phyloP scores from a whole-genome alignment of 2,113 vertebrate genomes.

The Spilogale gracilis region DNA sequence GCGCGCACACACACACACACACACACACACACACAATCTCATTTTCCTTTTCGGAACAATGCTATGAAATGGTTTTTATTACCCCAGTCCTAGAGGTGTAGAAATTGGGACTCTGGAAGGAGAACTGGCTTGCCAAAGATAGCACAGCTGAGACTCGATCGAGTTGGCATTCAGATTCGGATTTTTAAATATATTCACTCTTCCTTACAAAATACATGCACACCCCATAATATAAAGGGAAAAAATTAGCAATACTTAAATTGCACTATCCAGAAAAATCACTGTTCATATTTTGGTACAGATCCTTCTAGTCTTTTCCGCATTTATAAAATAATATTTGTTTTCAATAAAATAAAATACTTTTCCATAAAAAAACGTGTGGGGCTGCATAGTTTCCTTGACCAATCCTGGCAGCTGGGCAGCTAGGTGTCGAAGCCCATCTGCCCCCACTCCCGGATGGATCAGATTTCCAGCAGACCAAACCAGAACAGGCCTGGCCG shows the following conservation, averaged over 20 bases:
- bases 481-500: not conserved
- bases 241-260: slow-evolving; percentile 1
- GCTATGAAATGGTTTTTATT: slow-evolving; percentile 44
- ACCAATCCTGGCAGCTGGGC: not conserved
- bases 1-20: accelerated
- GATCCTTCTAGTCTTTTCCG: not conserved
- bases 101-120: slow-evolving; percentile 54
- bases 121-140: slow-evolving; percentile 61
- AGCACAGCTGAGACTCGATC: not conserved
- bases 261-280: not conserved
- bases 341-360: not conserved
- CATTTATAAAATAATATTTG: not conserved
- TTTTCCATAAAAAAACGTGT: not conserved
- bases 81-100: not conserved
- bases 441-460: not conserved
- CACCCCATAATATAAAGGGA: not conserved
- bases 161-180: not conserved
- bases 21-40: not conserved
- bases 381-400: not conserved
- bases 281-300: not conserved
- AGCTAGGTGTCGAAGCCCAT: not conserved
- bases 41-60: slow-evolving; percentile 47
- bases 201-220: slow-evolving; percentile 5
- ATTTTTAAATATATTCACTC: slow-evolving; percentile 49
- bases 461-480: not conserved